phyloP scores from a whole-genome alignment of 2,888 invertebrate species.

The Mongoloraphidia duomilia region DNA sequence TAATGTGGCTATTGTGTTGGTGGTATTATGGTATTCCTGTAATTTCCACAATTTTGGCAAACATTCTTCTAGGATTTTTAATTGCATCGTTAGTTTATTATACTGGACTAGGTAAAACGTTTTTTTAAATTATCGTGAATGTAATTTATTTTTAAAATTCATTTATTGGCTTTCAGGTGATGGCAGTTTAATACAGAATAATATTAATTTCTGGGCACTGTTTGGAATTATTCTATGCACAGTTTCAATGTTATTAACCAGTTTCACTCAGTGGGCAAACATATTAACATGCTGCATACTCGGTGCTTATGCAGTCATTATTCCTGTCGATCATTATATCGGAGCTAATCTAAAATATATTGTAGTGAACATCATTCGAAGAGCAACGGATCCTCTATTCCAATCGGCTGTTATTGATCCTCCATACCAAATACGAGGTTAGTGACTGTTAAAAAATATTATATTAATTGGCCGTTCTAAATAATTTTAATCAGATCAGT shows the following conservation, averaged over 20 bases:
- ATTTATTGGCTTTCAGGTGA: constrained; percentile 28
- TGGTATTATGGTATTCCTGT: constrained; percentile 45
- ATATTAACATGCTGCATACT: constrained; percentile 48
- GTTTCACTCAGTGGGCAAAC: constrained; percentile 38
- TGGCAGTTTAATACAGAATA: constrained; percentile 30
- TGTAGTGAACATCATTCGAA: constrained; percentile 47
- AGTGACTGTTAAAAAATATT: constrained; percentile 14
- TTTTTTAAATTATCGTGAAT: background rate
- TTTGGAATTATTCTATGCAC: constrained; percentile 38
- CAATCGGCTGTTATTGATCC: constrained; percentile 40
- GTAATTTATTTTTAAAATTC: too few relatives aligned
- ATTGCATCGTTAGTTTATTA: constrained; percentile 42
- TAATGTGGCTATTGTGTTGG: constrained; percentile 47
- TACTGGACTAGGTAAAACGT: constrained; percentile 40
- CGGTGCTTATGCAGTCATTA: constrained; percentile 45
- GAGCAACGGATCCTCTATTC: constrained; percentile 44
- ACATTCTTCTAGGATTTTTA: constrained; percentile 46
- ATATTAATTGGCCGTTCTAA: too few relatives aligned
- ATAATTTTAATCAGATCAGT: too few relatives aligned
- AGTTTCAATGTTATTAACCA: constrained; percentile 33
- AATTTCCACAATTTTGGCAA: constrained; percentile 40
- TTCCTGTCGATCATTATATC: constrained; percentile 47
- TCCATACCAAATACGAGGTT: constrained; percentile 45
- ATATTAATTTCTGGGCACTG: constrained; percentile 48
- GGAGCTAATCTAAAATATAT: constrained; percentile 54